These are phyloP conservation scores for Cheilosia grossa DNA, from an alignment of 2,888 invertebrate species.

Conservation along the genomic window DNA sequence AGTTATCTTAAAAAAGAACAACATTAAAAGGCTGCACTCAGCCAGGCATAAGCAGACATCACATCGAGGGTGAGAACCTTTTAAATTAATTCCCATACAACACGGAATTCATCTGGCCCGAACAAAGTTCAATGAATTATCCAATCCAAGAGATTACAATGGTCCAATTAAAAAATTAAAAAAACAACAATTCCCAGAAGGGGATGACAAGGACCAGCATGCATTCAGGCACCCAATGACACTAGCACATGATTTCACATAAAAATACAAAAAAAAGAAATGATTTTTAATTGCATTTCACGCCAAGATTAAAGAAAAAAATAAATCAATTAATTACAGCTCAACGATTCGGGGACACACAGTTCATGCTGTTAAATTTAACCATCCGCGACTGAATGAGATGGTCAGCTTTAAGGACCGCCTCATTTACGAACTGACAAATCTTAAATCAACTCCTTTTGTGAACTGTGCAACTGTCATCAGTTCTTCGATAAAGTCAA, in stretches of 20 bases:
- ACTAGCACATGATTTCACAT: not conserved
- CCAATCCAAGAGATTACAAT: not conserved
- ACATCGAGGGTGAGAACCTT: not conserved
- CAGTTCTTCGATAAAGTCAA: not conserved
- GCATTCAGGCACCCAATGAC: not conserved
- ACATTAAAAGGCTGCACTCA: not conserved
- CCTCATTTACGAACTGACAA: not conserved
- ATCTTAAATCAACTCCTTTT: not conserved
- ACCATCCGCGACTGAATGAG: not conserved
- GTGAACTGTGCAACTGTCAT: not conserved
- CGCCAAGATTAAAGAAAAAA: slow-evolving; percentile 6
- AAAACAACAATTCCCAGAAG: not conserved
- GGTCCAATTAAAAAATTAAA: slow-evolving; percentile 20
- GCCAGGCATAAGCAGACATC: not conserved
- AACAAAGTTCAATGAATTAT: slow-evolving; percentile 11
- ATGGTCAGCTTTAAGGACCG: not conserved
- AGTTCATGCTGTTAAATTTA: not conserved
- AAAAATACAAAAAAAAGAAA: not conserved
- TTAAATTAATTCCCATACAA: slow-evolving; percentile 12
- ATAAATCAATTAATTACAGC: slow-evolving; percentile 30
- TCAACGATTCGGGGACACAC: slow-evolving; percentile 2
- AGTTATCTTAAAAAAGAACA: no score
- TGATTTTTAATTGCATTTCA: slow-evolving; percentile 39
- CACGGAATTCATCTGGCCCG: not conserved
- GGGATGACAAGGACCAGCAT: not conserved